Evolutionary conservation across 2,113 vertebrate species (phyloP).

Genomic region (Peromyscus leucopus): DNA sequence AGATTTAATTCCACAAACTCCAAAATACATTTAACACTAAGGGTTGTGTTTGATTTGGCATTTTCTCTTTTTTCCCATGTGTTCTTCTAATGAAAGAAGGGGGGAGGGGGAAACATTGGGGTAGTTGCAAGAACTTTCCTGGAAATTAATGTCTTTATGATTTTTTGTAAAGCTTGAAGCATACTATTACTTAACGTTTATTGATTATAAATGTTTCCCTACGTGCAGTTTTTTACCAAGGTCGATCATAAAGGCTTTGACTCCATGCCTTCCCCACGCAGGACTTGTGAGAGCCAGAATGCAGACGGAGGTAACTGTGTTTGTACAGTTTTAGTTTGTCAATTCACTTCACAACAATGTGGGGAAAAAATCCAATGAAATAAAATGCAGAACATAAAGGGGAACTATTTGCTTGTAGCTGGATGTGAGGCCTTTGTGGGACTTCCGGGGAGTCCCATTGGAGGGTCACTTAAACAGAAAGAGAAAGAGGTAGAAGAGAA

Average conservation of each 20-base stretch:
- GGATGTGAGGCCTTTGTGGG: not conserved
- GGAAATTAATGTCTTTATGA: conserved; percentile 49
- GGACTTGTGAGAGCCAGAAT: not conserved
- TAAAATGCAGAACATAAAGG: not conserved
- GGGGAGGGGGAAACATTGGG: not conserved
- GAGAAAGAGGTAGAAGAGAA: not conserved
- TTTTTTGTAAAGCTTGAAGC: conserved; percentile 43
- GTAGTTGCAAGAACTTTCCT: conserved; percentile 58
- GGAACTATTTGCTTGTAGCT: not conserved
- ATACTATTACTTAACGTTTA: conserved; percentile 24
- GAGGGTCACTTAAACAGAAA: not conserved
- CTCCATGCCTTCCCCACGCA: not conserved
- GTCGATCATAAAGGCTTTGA: not conserved
- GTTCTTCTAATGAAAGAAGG: conserved; percentile 32
- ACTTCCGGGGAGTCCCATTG: not conserved
- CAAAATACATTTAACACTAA: conserved; percentile 55
- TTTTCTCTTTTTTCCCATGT: conserved; percentile 59
- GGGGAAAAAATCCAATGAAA: not conserved
- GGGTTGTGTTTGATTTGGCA: conserved; percentile 69
- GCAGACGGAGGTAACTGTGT: not conserved
- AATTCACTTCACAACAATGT: conserved; percentile 12
- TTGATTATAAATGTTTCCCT: conserved; percentile 15
- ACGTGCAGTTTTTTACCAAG: not conserved
- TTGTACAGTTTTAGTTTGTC: not conserved
- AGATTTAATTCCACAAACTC: conserved; percentile 69